Conservation (phyloP, 2,113 vertebrate species). For the Anser brachyrhynchus region DNA sequence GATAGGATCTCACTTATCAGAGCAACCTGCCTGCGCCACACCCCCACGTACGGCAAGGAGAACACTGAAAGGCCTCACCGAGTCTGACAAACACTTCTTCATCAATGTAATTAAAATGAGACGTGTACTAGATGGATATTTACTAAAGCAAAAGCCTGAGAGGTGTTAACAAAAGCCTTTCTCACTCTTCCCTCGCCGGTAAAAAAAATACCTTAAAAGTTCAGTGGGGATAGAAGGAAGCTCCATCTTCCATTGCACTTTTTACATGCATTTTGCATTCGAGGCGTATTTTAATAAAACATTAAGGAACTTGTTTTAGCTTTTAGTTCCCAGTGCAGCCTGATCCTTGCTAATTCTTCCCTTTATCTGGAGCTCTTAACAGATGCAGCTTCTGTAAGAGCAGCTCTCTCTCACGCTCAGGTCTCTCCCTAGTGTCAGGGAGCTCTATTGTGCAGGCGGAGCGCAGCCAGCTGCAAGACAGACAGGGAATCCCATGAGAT, state of each 20-base stretch:
- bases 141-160: neutral
- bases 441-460: neutral
- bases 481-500: neutral
- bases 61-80: neutral
- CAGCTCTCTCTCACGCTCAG: neutral
- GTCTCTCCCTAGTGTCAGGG: neutral
- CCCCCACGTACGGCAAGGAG: neutral
- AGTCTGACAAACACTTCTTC: neutral
- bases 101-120: neutral
- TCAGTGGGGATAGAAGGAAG: neutral
- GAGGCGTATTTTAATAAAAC: neutral
- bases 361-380: neutral
- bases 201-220: neutral
- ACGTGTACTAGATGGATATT: rapidly evolving
- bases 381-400: neutral
- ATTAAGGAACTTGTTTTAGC: neutral
- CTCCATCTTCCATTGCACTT: neutral
- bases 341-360: neutral
- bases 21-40: neutral
- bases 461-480: neutral
- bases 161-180: neutral
- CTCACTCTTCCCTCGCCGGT: neutral
- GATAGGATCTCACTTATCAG: rapidly evolving
- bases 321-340: neutral
- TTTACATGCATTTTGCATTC: neutral